Percentiles rank a stretch among this genome's conserved stretches.
Evolutionary conservation across 2,888 invertebrate species (phyloP).

Genomic region (Chironomus tentans): DNA sequence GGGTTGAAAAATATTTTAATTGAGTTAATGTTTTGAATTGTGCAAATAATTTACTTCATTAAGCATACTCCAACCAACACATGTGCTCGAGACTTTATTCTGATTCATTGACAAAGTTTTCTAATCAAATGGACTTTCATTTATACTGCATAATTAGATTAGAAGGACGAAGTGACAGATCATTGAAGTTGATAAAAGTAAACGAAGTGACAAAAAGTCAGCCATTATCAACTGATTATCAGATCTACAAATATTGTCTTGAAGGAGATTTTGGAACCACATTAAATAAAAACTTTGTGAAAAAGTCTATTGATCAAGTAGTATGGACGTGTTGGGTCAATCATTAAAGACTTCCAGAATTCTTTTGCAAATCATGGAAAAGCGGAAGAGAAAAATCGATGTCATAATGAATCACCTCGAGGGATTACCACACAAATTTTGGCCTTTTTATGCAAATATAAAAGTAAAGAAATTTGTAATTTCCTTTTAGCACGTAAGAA

Average conservation of each 20-base stretch:
- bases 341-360: background rate
- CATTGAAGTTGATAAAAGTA: no score
- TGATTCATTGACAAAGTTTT: background rate
- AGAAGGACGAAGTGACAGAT: no score
- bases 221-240: no score
- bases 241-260: no score
- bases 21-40: background rate
- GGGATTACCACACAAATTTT: background rate
- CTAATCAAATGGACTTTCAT: no score
- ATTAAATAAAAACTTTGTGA: no score
- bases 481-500: background rate
- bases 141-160: no score
- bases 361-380: background rate
- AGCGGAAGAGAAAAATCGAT: background rate
- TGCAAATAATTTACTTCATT: background rate
- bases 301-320: no score
- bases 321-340: background rate
- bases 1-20: no score
- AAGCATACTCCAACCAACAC: background rate
- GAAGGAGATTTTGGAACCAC: no score
- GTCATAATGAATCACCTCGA: background rate
- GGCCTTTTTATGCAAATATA: background rate
- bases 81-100: no score
- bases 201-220: no score
- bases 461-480: background rate